A percentile compares a stretch with the other conserved stretches of the same genome.
Evolutionary conservation across 2,113 vertebrate genomes (phyloP).

Genomic region (Syrrhaptes paradoxus): DNA sequence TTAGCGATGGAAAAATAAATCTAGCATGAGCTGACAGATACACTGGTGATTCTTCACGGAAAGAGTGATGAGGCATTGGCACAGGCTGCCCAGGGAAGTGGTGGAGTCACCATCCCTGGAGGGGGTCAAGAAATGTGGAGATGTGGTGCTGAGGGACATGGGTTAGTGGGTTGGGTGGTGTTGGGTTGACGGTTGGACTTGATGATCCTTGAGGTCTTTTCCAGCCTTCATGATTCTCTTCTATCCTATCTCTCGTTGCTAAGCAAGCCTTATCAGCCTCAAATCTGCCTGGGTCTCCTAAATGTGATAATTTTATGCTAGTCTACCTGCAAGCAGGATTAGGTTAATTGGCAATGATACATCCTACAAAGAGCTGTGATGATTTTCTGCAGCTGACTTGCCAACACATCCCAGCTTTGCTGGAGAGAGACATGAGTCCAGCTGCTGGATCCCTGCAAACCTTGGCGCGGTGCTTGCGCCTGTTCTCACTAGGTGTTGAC

Average conservation of each 20-base stretch:
- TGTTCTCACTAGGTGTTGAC: background rate
- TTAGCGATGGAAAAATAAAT: background rate
- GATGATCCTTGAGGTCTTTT: too few species aligned
- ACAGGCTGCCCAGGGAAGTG: too few species aligned
- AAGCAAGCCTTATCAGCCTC: background rate
- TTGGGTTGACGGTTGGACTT: too few species aligned
- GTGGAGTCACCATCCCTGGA: too few species aligned
- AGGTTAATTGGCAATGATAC: background rate
- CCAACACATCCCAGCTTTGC: background rate
- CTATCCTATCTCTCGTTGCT: background rate
- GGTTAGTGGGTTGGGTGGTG: too few species aligned
- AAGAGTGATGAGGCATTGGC: too few species aligned
- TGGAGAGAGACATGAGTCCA: background rate
- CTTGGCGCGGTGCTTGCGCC: fast-evolving
- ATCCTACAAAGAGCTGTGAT: background rate
- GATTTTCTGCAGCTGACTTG: background rate
- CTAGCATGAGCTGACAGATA: background rate
- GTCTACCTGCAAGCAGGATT: background rate
- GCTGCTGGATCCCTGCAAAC: constrained; percentile 3
- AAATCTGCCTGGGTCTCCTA: background rate
- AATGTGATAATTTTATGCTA: background rate
- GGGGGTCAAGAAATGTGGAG: too few species aligned
- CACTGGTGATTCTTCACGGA: background rate
- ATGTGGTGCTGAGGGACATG: too few species aligned
- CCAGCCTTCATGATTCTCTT: too few species aligned